Evolutionary conservation across 1,140 invertebrate genomes (phyloP).

Genomic region (Ruditapes philippinarum): DNA sequence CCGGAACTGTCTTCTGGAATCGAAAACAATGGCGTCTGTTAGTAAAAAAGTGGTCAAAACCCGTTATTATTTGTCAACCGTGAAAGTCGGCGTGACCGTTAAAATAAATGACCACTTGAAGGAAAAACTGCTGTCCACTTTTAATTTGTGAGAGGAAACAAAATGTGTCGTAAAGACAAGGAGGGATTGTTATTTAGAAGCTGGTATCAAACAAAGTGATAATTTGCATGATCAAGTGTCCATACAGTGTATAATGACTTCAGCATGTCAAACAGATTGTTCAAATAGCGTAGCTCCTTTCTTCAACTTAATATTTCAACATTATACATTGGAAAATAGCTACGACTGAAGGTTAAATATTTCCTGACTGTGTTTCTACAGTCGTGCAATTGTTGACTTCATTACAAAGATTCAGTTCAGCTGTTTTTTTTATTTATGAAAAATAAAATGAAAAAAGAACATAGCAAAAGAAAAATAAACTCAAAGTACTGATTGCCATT

Average conservation of each 20-base stretch:
- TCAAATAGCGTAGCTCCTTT: neutral
- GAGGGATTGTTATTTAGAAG: slow-evolving; percentile 8
- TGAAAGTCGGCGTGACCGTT: slow-evolving; percentile 40
- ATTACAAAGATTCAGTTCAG: no score
- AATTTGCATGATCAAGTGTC: slow-evolving; percentile 24
- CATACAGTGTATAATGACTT: neutral
- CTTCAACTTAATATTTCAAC: no score
- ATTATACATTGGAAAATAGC: no score
- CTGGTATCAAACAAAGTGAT: neutral
- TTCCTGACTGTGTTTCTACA: no score
- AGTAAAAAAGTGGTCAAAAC: slow-evolving; percentile 53
- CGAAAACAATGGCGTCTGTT: slow-evolving; percentile 57
- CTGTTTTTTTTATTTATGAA: no score
- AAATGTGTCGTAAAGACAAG: slow-evolving; percentile 51
- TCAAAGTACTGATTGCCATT: no score
- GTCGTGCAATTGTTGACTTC: no score
- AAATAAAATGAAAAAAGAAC: no score
- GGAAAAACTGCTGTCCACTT: slow-evolving; percentile 42
- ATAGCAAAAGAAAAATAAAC: no score
- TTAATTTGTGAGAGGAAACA: slow-evolving; percentile 42
- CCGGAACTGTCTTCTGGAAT: slow-evolving; percentile 49
- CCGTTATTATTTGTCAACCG: slow-evolving; percentile 67
- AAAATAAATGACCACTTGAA: slow-evolving; percentile 60
- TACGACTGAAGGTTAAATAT: no score
- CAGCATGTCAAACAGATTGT: neutral